Base-by-base conservation (phyloP, 2,113 vertebrate genomes). In the Cichladusa arquata region DNA sequence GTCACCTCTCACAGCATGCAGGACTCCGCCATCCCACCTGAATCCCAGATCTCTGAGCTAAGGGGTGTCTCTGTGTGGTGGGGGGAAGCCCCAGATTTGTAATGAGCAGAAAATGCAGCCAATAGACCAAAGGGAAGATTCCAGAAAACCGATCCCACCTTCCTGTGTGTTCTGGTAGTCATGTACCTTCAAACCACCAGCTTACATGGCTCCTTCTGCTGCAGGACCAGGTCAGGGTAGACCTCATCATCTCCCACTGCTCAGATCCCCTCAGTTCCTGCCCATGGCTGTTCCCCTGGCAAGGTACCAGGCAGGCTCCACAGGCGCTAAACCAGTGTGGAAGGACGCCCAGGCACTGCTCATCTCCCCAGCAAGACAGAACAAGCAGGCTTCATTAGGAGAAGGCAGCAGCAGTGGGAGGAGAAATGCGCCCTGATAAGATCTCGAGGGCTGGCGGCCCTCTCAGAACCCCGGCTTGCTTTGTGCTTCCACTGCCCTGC, bases 381-480 rank as follows among this genome's bases (percentile, higher is more conserved):
- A 64, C 44, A 58, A 45, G 92, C 4, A 14, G 47, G 60, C 84
- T 89, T 81, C 57, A 42, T 38, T 60, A 53, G 53, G 56, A 72
- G 71, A 50, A 92, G 58, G 60, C 2, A 58, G 40, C 64, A 77
- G 90, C 77, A n/a, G 74, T 1, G 12, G 72, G 91, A 86, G 91
- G 81, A 91, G 44, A 87, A 91, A 42, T 0, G 8, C 0, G 2
- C 5, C 5, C 84, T 31, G 87, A 82, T 95, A 87, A 89, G 70
- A 90, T 94, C 61, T 6, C 0, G 0, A 3, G 8, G 14, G 60
- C 33, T 87, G 34, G 0, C 1, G 1, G 36, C 44, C 51, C 42
- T 48, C 42, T 64, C 34, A 29, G 65, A 71, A 40, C 11, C 65
- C 9, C 0, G 0, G n/a, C 38, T 36, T 18, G 10, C 5, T 57